Evolutionary conservation across 2,888 invertebrate species (phyloP).

Genomic region (Megaustenia siamemsis): DNA sequence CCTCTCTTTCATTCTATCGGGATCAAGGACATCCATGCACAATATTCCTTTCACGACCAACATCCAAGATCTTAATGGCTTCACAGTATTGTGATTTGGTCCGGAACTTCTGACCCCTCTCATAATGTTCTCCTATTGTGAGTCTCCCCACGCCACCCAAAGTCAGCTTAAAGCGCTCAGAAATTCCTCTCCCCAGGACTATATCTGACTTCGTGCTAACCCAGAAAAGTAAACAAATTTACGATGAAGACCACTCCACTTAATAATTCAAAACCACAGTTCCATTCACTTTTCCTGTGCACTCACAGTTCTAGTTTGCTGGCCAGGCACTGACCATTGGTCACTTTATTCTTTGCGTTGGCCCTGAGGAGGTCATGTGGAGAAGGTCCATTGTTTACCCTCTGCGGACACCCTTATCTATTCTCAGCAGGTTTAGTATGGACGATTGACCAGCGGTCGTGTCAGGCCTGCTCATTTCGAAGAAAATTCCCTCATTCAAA

Average conservation of each 20-base stretch:
- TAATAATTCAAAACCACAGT: slow-evolving; percentile 37
- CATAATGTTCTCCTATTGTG: slow-evolving; percentile 22
- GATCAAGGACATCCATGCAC: slow-evolving; percentile 14
- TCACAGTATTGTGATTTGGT: slow-evolving; percentile 26
- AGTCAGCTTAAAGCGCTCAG: slow-evolving; percentile 6
- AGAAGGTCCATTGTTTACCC: slow-evolving; percentile 34
- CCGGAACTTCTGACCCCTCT: slow-evolving; percentile 31
- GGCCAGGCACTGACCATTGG: slow-evolving; percentile 41
- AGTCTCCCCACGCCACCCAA: background rate
- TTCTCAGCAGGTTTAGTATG: slow-evolving; percentile 41
- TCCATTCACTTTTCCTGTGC: background rate
- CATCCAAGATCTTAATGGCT: slow-evolving; percentile 10
- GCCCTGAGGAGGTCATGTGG: slow-evolving; percentile 19
- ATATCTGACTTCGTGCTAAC: slow-evolving; percentile 8
- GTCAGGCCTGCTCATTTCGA: slow-evolving; percentile 2
- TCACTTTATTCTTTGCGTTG: slow-evolving; percentile 42
- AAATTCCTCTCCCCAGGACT: background rate
- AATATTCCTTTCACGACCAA: slow-evolving; percentile 7
- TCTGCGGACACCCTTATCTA: slow-evolving; percentile 39
- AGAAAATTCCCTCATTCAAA: slow-evolving; percentile 13
- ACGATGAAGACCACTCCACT: slow-evolving; percentile 30
- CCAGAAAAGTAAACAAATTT: slow-evolving; percentile 44
- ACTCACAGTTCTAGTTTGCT: slow-evolving; percentile 6
- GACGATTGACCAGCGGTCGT: slow-evolving; percentile 46
- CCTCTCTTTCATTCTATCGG: background rate